Base-by-base conservation (phyloP, 2,797 vertebrate genomes). In the Florisuga fusca region DNA sequence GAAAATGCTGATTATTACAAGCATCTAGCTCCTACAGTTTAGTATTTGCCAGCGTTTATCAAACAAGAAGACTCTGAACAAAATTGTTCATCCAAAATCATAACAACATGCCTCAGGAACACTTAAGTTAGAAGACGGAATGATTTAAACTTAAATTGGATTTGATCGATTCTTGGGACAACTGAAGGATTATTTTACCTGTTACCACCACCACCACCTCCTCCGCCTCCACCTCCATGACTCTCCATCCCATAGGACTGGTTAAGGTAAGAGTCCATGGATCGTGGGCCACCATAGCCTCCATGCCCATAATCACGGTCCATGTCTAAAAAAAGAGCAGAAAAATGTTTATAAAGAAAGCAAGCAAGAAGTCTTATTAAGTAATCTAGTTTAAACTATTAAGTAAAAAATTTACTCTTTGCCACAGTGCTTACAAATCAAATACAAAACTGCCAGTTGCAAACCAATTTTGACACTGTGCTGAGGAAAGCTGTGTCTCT, bases 201-300 rank as follows among this genome's bases (percentile, higher is more conserved):
- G 98, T 96, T 97, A 97, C 97, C 97, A 96, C 98, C 98, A 95
- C 98, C 97, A 96, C 98, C 98, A 97, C 98, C 98, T 97, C 98
- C 96, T 77, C 95, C 94, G 36, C 97, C 95, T 97, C 98, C 98
- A 97, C 97, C 97, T 98, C 98, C 97, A 97, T 98, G 98, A 97
- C 87, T 98, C 96, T 98, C 98, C 98, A 98, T 98, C 95, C 98
- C 98, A 98, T 98, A 98, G 95, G 98, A 98, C 86, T 98, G 98
- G 97, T 97, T 98, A 97, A 98, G 97, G 96, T 98, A 98, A 97
- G 98, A 98, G 94, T 98, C 98, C 98, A 98, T 98, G 97, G 98
- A 97, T 97, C 98, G 98, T 94, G 98, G 98, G 97, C 97, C 98
- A 97, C 98, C 98, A 97, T 98, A 98, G 95, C 98, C 98, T 97